Evolutionary conservation across 2,888 invertebrate genomes (phyloP).

Genomic region (Cryptocephalus primarius): DNA sequence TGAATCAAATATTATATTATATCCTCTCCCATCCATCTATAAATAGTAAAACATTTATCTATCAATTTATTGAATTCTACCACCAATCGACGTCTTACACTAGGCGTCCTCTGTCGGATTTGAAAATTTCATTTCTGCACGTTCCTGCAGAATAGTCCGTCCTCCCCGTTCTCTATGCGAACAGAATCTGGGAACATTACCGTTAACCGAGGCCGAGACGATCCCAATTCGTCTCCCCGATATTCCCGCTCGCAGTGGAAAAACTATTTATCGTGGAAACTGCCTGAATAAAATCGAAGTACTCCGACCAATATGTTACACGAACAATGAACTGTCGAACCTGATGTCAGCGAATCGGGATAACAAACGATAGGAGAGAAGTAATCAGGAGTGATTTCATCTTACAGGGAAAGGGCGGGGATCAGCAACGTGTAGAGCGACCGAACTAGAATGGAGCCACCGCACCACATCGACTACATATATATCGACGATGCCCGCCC

Average conservation of each 20-base stretch:
- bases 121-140: too few species aligned
- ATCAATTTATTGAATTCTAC: too few species aligned
- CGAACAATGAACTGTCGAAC: conserved; percentile 38
- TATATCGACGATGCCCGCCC: neutral
- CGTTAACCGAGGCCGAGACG: too few species aligned
- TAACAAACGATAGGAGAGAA: conserved; percentile 34
- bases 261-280: neutral
- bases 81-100: too few species aligned
- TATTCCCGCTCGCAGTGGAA: neutral
- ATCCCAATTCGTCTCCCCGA: neutral
- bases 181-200: too few species aligned
- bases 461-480: conserved; percentile 5
- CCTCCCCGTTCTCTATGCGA: too few species aligned
- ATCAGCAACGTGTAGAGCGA: conserved; percentile 29
- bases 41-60: too few species aligned
- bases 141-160: too few species aligned
- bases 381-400: conserved; percentile 37
- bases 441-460: conserved; percentile 15
- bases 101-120: too few species aligned
- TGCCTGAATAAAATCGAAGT: neutral
- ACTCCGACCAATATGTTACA: conserved; percentile 32
- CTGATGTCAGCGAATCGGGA: conserved; percentile 37
- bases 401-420: conserved; percentile 39
- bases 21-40: too few species aligned
- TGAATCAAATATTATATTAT: too few species aligned